Percentiles rank a stretch among this genome's conserved stretches.
phyloP scores from a whole-genome alignment of 2,113 vertebrate genomes.

The Glaucidium brasilianum region DNA sequence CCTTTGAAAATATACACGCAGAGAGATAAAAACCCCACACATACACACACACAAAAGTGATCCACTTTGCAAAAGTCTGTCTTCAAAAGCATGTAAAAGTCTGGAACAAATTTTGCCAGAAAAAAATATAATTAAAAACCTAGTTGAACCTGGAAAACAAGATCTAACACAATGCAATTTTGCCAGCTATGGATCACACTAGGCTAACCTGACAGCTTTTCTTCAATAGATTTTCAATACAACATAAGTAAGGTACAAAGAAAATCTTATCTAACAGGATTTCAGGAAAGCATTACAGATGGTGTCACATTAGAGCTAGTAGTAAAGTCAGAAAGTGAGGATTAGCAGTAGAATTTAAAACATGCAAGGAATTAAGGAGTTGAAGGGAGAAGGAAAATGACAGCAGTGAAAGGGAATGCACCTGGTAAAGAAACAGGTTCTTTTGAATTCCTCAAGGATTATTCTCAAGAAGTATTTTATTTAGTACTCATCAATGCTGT shows the following conservation, averaged over 20 bases:
- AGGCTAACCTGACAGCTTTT: background rate
- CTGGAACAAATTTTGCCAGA: background rate
- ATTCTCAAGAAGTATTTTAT: background rate
- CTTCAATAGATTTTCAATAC: slow-evolving; percentile 27
- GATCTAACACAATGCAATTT: background rate
- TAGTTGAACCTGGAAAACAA: background rate
- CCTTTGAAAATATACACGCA: background rate
- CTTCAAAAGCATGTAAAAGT: background rate
- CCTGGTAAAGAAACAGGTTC: background rate
- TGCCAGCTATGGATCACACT: background rate
- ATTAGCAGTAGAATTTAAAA: slow-evolving; percentile 18
- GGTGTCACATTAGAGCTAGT: background rate
- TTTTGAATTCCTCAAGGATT: background rate
- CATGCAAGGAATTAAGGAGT: background rate
- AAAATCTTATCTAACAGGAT: slow-evolving; percentile 7
- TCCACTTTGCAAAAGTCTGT: background rate
- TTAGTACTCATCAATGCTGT: background rate
- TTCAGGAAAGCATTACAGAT: background rate
- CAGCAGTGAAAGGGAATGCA: background rate
- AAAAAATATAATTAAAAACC: background rate
- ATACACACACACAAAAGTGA: background rate
- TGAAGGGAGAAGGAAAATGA: background rate
- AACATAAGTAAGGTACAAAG: background rate
- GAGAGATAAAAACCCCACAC: background rate
- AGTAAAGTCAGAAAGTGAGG: background rate